Conservation (phyloP, 2,113 vertebrate genomes). For the Paramisgurnus dabryanus region DNA sequence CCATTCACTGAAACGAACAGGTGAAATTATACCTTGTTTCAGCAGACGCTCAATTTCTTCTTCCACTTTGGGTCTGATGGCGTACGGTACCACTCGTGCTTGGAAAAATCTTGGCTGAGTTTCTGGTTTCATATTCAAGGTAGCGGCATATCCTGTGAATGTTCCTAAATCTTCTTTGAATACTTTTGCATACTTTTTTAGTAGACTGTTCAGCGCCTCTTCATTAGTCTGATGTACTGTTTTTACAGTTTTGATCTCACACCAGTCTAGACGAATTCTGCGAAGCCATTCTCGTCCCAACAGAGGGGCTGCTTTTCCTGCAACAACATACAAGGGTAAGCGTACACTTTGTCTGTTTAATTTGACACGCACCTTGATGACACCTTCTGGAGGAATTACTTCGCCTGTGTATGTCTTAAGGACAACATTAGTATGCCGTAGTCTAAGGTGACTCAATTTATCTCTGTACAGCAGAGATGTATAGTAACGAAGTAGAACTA, state of each 20-base stretch:
- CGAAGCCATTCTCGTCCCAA: constrained; percentile 33
- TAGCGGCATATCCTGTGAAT: background rate
- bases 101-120: constrained; percentile 3
- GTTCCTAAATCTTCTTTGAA: constrained; percentile 18
- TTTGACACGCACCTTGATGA: constrained; percentile 10
- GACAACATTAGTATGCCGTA: background rate
- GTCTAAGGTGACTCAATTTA: constrained; percentile 3
- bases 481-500: too few species aligned
- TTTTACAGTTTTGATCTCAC: constrained; percentile 41
- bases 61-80: constrained; percentile 29
- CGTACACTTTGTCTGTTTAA: background rate
- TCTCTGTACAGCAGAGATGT: constrained; percentile 15
- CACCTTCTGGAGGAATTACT: background rate
- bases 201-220: background rate
- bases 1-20: constrained; percentile 25
- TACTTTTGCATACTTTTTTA: background rate
- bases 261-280: constrained; percentile 23
- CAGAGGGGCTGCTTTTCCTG: background rate
- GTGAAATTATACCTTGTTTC: background rate
- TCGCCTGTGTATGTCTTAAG: constrained; percentile 26
- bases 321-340: constrained; percentile 33
- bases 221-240: background rate
- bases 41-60: background rate
- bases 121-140: constrained; percentile 1
- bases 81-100: constrained; percentile 1